Conservation (phyloP, 2,113 vertebrate genomes). For the Ceyx melanurus region DNA sequence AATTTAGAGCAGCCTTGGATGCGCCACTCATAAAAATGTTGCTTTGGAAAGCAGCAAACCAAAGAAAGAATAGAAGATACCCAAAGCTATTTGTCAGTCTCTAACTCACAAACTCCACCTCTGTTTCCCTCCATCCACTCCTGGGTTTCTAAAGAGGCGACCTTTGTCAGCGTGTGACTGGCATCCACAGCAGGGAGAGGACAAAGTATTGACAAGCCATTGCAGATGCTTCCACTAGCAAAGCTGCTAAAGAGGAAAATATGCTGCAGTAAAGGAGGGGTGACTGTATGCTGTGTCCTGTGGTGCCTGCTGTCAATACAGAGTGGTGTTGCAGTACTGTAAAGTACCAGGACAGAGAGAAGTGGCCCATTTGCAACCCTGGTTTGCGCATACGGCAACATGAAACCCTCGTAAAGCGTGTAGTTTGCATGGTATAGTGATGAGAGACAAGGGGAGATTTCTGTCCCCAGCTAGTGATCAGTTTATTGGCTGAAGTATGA, state of each 20-base stretch:
- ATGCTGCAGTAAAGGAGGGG: background rate
- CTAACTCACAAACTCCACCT: background rate
- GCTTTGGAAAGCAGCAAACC: background rate
- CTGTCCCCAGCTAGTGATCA: constrained; percentile 32
- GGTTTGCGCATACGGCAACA: fast-evolving
- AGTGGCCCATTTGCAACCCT: background rate
- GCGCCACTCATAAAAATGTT: background rate
- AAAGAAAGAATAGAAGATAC: background rate
- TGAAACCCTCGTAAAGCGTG: background rate
- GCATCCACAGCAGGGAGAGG: background rate
- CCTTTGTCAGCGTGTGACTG: background rate
- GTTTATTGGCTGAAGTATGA: constrained; percentile 41
- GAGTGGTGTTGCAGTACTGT: background rate
- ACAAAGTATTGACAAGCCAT: background rate
- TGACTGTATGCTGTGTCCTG: background rate
- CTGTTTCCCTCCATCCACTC: background rate
- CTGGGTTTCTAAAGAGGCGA: background rate
- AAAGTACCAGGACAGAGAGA: background rate
- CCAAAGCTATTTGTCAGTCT: background rate
- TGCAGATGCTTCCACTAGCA: background rate
- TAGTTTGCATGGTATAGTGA: background rate
- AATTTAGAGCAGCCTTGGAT: constrained; percentile 9
- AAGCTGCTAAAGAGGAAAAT: background rate
- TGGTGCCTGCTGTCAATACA: background rate
- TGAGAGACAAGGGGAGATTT: constrained; percentile 18